These are phyloP conservation scores for Phaedon cochleariae DNA, from an alignment of 2,888 invertebrate species.

Conservation along the genomic window DNA sequence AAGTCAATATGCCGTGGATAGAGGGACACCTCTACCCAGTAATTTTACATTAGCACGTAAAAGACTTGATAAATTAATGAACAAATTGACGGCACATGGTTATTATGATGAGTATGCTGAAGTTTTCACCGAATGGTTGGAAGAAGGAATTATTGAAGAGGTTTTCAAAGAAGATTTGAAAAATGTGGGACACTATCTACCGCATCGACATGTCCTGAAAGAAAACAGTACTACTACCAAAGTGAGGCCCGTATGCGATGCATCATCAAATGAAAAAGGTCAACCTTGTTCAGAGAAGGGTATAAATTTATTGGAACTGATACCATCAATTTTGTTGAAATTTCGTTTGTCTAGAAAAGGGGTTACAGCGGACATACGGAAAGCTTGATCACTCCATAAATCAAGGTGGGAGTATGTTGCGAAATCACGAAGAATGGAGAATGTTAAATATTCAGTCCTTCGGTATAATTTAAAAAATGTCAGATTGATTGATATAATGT, in stretches of 20 bases:
- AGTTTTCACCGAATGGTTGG: constrained; percentile 24
- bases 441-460: too few species aligned
- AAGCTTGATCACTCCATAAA: too few species aligned
- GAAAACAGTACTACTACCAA: constrained; percentile 17
- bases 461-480: too few species aligned
- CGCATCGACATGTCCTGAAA: constrained; percentile 27
- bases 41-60: constrained; percentile 30
- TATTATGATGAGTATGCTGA: constrained; percentile 21
- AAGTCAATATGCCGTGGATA: constrained; percentile 28
- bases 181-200: constrained; percentile 30
- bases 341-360: too few species aligned
- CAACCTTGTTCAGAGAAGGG: constrained; percentile 34
- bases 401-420: too few species aligned
- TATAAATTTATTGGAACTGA: constrained; percentile 11
- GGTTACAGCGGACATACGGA: too few species aligned
- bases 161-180: constrained; percentile 23
- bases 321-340: too few species aligned
- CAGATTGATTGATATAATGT: too few species aligned
- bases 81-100: constrained; percentile 20
- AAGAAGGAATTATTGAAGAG: constrained; percentile 20
- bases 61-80: constrained; percentile 15
- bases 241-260: constrained; percentile 24
- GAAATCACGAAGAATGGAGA: too few species aligned
- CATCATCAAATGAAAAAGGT: constrained; percentile 9
- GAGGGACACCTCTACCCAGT: constrained; percentile 17